Conservation (phyloP, 2,113 vertebrate genomes). For the Odontophorus gujanensis region DNA sequence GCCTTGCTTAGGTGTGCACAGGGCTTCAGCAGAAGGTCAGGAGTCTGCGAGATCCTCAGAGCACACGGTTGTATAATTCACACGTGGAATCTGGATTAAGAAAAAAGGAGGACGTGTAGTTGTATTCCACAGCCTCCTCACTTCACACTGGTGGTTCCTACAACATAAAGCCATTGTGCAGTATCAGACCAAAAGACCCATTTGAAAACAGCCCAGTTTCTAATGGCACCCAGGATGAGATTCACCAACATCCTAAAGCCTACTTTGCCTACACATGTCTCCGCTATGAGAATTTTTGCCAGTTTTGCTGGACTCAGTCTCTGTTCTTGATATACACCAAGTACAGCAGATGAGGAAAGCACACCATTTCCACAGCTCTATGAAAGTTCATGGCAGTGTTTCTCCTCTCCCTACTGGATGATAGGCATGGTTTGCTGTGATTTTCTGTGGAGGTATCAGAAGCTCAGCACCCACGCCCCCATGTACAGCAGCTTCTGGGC, state of each 20-base stretch:
- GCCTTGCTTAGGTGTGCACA: background rate
- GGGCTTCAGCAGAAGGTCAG: background rate
- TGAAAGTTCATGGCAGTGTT: background rate
- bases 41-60: background rate
- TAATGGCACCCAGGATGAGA: background rate
- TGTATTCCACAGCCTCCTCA: background rate
- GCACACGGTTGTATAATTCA: background rate
- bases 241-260: background rate
- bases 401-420: background rate
- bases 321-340: background rate
- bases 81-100: background rate
- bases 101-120: background rate
- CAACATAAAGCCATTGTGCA: accelerated
- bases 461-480: background rate
- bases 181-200: background rate
- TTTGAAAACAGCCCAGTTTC: background rate
- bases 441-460: background rate
- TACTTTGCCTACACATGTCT: background rate
- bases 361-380: background rate
- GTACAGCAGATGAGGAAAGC: background rate
- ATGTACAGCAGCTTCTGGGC: background rate
- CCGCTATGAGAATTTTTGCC: background rate
- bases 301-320: background rate
- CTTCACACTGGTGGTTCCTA: background rate
- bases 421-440: background rate